These are phyloP conservation scores for Peromyscus aztecus DNA, from an alignment of 2,797 vertebrate species.

Conservation along the genomic window DNA sequence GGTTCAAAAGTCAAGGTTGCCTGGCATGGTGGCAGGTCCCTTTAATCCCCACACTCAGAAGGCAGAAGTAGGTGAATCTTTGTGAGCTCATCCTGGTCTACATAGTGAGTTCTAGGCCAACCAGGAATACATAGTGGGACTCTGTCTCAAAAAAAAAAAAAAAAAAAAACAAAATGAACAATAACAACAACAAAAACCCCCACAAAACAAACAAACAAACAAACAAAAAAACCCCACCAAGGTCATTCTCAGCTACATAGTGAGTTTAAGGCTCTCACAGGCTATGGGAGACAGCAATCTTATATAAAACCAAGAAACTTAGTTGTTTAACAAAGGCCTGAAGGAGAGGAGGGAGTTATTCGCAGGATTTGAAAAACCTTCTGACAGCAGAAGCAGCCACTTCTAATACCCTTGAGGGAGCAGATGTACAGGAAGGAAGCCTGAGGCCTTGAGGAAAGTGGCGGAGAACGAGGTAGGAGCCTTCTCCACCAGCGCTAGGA, in stretches of 20 bases:
- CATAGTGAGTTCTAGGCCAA: background rate
- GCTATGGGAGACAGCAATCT: background rate
- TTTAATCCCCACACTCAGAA: background rate
- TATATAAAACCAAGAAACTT: slow-evolving; percentile 39
- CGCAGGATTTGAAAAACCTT: background rate
- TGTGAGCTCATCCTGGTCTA: background rate
- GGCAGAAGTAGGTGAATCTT: background rate
- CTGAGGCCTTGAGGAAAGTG: background rate
- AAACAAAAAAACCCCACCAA: background rate
- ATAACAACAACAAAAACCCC: background rate
- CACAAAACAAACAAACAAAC: background rate
- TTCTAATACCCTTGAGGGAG: background rate
- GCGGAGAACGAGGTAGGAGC: background rate
- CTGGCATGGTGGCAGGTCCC: background rate
- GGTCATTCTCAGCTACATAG: background rate
- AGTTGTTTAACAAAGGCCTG: slow-evolving; percentile 29
- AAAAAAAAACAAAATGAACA: background rate
- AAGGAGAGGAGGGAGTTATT: background rate
- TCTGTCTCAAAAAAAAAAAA: background rate
- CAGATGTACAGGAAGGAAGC: background rate
- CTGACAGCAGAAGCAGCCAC: background rate
- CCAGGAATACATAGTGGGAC: background rate
- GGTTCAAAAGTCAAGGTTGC: background rate
- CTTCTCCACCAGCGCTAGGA: background rate
- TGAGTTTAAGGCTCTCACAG: background rate